These are phyloP conservation scores for Bubo scandiacus DNA, from an alignment of 2,113 vertebrate genomes.

Conservation along the genomic window DNA sequence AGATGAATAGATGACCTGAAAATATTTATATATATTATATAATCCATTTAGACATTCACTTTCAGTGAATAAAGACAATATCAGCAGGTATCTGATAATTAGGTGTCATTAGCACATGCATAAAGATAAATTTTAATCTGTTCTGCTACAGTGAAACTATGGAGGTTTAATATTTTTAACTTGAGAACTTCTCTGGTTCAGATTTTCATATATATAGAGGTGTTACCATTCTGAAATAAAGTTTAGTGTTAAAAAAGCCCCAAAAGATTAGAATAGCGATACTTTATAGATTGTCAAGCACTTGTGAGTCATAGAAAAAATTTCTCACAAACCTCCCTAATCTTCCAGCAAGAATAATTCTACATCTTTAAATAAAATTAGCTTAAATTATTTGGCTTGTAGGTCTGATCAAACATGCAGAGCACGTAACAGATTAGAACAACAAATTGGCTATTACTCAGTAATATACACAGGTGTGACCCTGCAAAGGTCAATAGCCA, in stretches of 20 bases:
- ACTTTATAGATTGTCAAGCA: background rate
- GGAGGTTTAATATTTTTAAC: background rate
- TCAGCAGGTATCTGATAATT: background rate
- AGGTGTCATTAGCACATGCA: background rate
- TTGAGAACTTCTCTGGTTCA: background rate
- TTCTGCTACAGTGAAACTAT: background rate
- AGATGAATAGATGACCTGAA: background rate
- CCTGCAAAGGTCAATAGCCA: slow-evolving; percentile 50
- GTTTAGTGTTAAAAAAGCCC: background rate
- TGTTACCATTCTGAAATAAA: background rate
- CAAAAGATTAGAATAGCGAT: background rate
- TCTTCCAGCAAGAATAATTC: background rate
- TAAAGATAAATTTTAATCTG: background rate
- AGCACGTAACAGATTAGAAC: background rate
- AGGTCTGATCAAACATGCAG: background rate
- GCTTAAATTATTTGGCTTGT: background rate
- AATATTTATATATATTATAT: background rate
- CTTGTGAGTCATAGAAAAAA: background rate
- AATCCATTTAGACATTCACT: background rate
- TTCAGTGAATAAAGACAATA: background rate
- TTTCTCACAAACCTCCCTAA: background rate
- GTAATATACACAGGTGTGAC: slow-evolving; percentile 39
- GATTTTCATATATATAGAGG: background rate
- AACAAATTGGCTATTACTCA: slow-evolving; percentile 22
- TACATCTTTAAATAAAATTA: background rate